Evolutionary conservation across 1,140 invertebrate genomes (phyloP), one percentile per base, ranked within the genome.

Genomic region (Pseudachorutes palmiensis): DNA sequence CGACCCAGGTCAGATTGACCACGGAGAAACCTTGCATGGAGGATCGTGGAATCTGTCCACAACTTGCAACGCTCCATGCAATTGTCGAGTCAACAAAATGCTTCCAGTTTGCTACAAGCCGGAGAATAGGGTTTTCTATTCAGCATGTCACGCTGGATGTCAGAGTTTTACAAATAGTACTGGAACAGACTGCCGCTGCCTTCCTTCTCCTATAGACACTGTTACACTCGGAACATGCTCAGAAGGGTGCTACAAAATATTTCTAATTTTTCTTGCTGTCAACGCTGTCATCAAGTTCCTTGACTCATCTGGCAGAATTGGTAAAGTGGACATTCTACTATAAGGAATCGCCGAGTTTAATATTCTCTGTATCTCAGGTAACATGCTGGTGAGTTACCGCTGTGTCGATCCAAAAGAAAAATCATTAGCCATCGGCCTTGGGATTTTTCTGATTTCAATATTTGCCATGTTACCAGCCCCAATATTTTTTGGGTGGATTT

Each of bases 401-500:
- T 81, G 83, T 68, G 85, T 87, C 0, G 78, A 81, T 1, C 77
- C 78, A 1, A 79, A 80, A 63, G 85, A 87, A 58, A 87, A 87
- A 72, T 82, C 83, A 3, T 82, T 87, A 64, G 83, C 85, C 1
- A 84, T 86, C 72, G 85, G 86, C 5, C 74, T 87, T 32, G 79
- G 80, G 0, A 76, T 87, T 1, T 82, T 86, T 77, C 76, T 84
- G 64, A 76, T 86, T n/a, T 85, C 84, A 12, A 72, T 87, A n/a
- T 82, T 86, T 64, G 85, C 84, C 1, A 75, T 86, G 12, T 85
- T 87, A 66, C 86, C 86, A 9, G 83, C 85, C 45, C 87, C 87
- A 19, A 88, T 88, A 68, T 78, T 88, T 36, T 88, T 87, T 74
- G 87, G 87, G 67, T 84, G 81, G 72, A 83, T 88, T 62, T 80